Conservation (phyloP, 1,140 invertebrate genomes). For the Drosophila fuyamai region DNA sequence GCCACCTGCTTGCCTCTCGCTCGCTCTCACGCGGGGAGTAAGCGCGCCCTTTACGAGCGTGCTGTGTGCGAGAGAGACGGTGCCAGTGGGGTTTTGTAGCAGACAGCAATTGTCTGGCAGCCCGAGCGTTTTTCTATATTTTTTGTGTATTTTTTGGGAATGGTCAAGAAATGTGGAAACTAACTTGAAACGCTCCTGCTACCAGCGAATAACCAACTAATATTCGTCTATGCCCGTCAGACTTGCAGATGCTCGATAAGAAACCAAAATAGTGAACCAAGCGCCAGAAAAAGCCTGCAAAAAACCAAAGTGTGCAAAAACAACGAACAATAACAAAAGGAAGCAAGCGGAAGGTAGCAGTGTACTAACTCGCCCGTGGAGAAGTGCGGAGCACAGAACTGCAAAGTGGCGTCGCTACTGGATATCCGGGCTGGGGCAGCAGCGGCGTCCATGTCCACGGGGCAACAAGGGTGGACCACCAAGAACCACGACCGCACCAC, state of each 20-base stretch:
- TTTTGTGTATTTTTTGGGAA: conserved; percentile 79
- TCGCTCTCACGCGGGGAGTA: conserved; percentile 55
- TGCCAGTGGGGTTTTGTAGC: conserved; percentile 42
- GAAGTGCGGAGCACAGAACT: conserved; percentile 68
- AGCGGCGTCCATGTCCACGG: conserved; percentile 76
- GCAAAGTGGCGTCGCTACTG: conserved; percentile 81
- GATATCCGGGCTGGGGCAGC: conserved; percentile 75
- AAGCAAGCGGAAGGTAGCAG: conserved; percentile 32
- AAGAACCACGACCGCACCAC: conserved; percentile 42
- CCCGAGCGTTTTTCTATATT: conserved; percentile 67
- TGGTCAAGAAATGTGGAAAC: conserved; percentile 62
- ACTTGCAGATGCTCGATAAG: conserved; percentile 25
- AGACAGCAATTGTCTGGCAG: conserved; percentile 42
- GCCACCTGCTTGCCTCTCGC: conserved; percentile 69
- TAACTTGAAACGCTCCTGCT: conserved; percentile 5
- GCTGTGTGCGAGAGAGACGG: conserved; percentile 58
- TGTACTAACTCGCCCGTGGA: conserved; percentile 58
- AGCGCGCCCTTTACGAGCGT: conserved; percentile 77
- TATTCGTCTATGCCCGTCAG: conserved; percentile 6
- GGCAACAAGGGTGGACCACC: conserved; percentile 40
- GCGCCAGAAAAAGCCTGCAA: conserved; percentile 13
- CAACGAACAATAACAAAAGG: conserved; percentile 57
- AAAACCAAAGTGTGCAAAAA: conserved; percentile 54
- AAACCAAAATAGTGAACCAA: conserved; percentile 18
- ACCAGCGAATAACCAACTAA: background rate